These are phyloP conservation scores for Arrhopalites spinosus DNA, from an alignment of 2,888 invertebrate genomes.

Conservation along the genomic window DNA sequence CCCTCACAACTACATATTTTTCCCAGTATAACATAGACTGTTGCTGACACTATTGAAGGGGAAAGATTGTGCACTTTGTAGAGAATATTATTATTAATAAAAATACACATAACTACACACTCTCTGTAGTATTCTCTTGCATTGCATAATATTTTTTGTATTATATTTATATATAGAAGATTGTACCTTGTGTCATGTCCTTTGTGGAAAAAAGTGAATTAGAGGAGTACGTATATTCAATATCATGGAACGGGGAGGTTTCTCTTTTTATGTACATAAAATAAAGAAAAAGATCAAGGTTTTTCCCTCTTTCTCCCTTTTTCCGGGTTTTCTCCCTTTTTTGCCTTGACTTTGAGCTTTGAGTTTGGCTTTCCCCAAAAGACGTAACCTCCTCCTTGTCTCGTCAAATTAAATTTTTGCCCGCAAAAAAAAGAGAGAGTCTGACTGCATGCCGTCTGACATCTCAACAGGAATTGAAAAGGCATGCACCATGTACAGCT, in stretches of 20 bases:
- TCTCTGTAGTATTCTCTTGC: background rate
- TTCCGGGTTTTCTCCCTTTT: background rate
- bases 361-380: background rate
- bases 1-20: background rate
- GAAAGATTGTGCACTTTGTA: background rate
- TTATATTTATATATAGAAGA: background rate
- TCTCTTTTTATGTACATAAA: background rate
- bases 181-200: background rate
- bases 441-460: constrained; percentile 2
- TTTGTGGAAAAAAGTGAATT: constrained; percentile 10
- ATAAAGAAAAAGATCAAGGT: background rate
- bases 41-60: background rate
- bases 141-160: background rate
- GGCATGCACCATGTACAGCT: no score
- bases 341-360: background rate
- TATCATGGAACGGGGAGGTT: background rate
- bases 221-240: background rate
- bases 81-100: background rate
- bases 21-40: background rate
- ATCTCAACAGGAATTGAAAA: constrained; percentile 14
- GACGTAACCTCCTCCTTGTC: constrained; percentile 17
- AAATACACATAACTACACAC: background rate
- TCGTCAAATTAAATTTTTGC: constrained; percentile 37
- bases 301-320: background rate
- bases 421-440: constrained; percentile 24